Evolutionary conservation across 2,113 vertebrate species (phyloP).

Genomic region (Collichthys lucidus): DNA sequence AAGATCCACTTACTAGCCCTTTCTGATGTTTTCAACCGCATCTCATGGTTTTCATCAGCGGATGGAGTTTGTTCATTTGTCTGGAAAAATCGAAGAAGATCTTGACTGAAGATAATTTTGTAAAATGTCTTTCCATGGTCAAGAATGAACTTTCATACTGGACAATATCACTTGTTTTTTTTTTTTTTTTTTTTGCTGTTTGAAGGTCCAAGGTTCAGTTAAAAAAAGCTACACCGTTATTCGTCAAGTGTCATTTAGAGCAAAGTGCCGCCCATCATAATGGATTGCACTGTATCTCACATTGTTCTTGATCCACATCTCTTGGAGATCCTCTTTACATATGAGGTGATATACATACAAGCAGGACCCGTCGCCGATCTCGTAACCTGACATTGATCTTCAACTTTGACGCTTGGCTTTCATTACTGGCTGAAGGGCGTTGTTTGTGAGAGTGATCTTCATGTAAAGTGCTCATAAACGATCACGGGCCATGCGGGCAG

Average conservation of each 20-base stretch:
- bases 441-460: slow-evolving; percentile 79
- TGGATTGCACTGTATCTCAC: slow-evolving; percentile 4
- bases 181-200: background rate
- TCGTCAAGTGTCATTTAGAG: background rate
- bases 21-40: background rate
- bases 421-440: slow-evolving; percentile 78
- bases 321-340: slow-evolving; percentile 26
- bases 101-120: background rate
- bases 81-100: background rate
- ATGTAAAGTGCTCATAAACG: slow-evolving; percentile 81
- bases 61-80: background rate
- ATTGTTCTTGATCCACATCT: slow-evolving; percentile 3
- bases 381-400: slow-evolving; percentile 69
- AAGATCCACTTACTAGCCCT: background rate
- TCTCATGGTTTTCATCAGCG: background rate
- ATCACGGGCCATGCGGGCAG: slow-evolving; percentile 69
- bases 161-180: background rate
- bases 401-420: slow-evolving; percentile 73
- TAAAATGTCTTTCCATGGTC: background rate
- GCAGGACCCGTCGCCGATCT: slow-evolving; percentile 45
- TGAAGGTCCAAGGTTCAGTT: slow-evolving; percentile 3
- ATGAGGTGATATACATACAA: slow-evolving; percentile 40
- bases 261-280: background rate
- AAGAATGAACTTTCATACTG: slow-evolving; percentile 4
- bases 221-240: background rate